Evolutionary conservation across 2,113 vertebrate genomes (phyloP).

Genomic region (Xyrauchen texanus): DNA sequence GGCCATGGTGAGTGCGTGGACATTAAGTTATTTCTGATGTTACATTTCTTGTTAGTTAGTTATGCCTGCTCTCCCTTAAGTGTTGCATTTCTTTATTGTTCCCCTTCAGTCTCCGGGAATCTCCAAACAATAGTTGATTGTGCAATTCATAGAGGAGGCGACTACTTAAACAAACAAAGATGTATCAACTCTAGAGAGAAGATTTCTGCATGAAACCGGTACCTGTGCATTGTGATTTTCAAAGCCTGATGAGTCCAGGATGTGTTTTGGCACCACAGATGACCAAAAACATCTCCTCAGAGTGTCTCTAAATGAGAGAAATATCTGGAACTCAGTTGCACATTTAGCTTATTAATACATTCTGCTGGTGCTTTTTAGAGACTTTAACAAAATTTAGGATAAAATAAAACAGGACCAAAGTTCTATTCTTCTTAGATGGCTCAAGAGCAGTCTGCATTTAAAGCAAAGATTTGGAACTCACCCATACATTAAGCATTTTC

Average conservation of each 20-base stretch:
- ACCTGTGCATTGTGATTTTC: not conserved
- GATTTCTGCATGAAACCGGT: not conserved
- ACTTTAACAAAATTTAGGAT: not conserved
- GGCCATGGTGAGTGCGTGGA: no score
- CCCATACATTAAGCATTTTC: no score
- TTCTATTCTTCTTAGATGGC: not conserved
- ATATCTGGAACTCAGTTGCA: conserved; percentile 22
- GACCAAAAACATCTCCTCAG: conserved; percentile 20
- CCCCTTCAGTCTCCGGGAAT: not conserved
- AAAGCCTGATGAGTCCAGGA: not conserved
- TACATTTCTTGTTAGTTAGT: no score
- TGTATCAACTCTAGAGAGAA: conserved; percentile 7
- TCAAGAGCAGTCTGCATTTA: not conserved
- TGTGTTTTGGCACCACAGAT: not conserved
- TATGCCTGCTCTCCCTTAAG: no score
- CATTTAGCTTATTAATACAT: conserved; percentile 15
- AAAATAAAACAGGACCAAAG: not conserved
- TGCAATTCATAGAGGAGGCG: not conserved
- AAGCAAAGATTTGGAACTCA: no score
- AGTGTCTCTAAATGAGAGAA: conserved; percentile 11
- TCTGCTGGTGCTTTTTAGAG: not conserved
- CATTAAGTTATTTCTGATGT: no score
- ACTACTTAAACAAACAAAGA: conserved; percentile 26
- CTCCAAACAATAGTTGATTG: not conserved
- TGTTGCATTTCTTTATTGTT: not conserved